Base-by-base conservation (phyloP, 1,140 invertebrate species). In the Temnothorax curvispinosus region DNA sequence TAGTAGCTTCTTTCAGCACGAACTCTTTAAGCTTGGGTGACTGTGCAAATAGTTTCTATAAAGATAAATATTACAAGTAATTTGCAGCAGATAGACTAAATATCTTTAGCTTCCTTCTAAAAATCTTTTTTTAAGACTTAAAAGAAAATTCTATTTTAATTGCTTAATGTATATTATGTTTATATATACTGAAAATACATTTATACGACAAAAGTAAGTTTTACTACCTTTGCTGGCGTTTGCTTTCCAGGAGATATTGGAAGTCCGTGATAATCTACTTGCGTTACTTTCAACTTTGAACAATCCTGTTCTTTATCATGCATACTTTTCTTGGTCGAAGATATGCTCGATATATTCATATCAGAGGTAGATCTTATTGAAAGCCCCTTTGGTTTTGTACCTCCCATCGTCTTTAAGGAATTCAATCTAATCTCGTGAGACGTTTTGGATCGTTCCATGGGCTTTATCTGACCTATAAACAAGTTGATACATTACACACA, bases 351-450 rank as follows among this genome's bases (percentile, higher is more conserved):
- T 38, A 92, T 27, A 87, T 93, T 93, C 44, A 90, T 80, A 87
- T 92, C 89, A 32, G 92, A 93, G 0, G 81, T 87, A 27, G 93
- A 89, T 60, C 93, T 91, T 32, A 93, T 84, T 8, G 92, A 93
- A 11, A 93, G 69, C 47, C 92, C 92, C 72, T 92, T 93, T 15
- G 88, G 81, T 67, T 92, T 93, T 5, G 9, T 9, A 0, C 64
- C 41, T 21, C 1, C 54, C 56, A 87, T 27, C 8, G 65, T 44
- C 69, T 93, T 93, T 11, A 50, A 8, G 1, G 78, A 11, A 32
- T 69, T 32, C 11, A 15, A 69, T 72, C 1, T 60, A 60, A 65
- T 75, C 32, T 64, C 72, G 27, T 87, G n/a, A 80, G 76, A 64
- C 54, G 72, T 89, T 27, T 58, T 87, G 52, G 86, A 77, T 74